Evolutionary conservation across 2,888 invertebrate species (phyloP).

Genomic region (Schizotus pectinicornis): DNA sequence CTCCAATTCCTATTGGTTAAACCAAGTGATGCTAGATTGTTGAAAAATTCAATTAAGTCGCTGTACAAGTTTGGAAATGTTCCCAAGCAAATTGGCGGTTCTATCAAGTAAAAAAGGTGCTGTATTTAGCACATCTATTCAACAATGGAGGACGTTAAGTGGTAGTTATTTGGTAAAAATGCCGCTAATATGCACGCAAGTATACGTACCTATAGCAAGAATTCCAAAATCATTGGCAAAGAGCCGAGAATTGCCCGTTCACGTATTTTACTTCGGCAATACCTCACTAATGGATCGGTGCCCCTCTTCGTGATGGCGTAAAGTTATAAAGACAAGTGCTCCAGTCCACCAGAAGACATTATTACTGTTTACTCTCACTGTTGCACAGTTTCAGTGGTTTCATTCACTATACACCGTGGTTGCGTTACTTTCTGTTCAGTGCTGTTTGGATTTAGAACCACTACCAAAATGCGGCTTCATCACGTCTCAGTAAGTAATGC

Average conservation of each 20-base stretch:
- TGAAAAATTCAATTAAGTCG: too few species aligned
- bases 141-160: too few species aligned
- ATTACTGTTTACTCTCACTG: conserved; percentile 31
- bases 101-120: too few species aligned
- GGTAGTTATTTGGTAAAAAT: not conserved
- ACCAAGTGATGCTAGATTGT: too few species aligned
- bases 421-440: conserved; percentile 24
- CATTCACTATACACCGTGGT: conserved; percentile 24
- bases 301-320: conserved; percentile 17
- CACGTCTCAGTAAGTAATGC: conserved; percentile 22
- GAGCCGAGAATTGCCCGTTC: conserved; percentile 1
- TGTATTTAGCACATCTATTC: too few species aligned
- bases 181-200: conserved; percentile 13
- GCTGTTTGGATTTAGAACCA: conserved; percentile 20
- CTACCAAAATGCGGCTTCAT: conserved; percentile 21
- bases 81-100: too few species aligned
- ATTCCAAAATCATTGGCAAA: conserved; percentile 20
- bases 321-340: conserved; percentile 30
- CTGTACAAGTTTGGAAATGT: too few species aligned
- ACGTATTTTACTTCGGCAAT: conserved; percentile 15
- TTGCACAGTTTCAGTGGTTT: conserved; percentile 32
- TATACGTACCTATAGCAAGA: not conserved
- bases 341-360: conserved; percentile 29
- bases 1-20: too few species aligned
- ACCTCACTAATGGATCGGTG: conserved; percentile 9